Evolutionary conservation across 92 coral and sea anemone species (phyloP).

Genomic region (Zoanthus sociatus): DNA sequence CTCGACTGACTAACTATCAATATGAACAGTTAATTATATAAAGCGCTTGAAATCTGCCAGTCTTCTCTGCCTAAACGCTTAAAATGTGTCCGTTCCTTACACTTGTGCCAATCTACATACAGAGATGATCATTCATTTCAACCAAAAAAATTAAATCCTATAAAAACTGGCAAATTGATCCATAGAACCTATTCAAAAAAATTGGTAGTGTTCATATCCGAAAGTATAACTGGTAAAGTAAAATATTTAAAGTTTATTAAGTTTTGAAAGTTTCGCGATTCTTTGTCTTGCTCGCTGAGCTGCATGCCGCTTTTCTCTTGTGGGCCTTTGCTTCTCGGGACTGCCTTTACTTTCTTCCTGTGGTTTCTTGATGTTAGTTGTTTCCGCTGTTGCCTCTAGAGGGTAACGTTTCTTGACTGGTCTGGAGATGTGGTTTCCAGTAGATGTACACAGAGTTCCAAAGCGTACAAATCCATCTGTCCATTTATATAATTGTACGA

Average conservation of each 20-base stretch:
- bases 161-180: too few species aligned
- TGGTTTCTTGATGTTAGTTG: background rate
- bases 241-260: background rate
- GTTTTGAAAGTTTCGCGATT: background rate
- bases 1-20: too few species aligned
- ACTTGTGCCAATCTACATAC: too few species aligned
- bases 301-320: background rate
- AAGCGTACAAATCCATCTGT: conserved; percentile 52
- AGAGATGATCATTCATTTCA: too few species aligned
- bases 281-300: conserved; percentile 12
- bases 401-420: conserved; percentile 58
- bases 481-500: conserved; percentile 34
- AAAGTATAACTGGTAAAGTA: conserved; percentile 18
- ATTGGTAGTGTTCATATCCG: background rate
- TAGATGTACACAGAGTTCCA: conserved; percentile 40
- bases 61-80: too few species aligned
- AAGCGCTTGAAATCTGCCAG: too few species aligned
- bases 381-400: conserved; percentile 42
- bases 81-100: too few species aligned
- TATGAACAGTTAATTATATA: too few species aligned
- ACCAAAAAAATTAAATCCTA: too few species aligned
- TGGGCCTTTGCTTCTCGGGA: conserved; percentile 11
- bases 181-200: conserved; percentile 4
- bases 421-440: conserved; percentile 25
- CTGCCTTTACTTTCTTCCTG: conserved; percentile 2